These are phyloP conservation scores for Rhyacophila brunnea DNA, from an alignment of 1,140 invertebrate species.

Conservation along the genomic window DNA sequence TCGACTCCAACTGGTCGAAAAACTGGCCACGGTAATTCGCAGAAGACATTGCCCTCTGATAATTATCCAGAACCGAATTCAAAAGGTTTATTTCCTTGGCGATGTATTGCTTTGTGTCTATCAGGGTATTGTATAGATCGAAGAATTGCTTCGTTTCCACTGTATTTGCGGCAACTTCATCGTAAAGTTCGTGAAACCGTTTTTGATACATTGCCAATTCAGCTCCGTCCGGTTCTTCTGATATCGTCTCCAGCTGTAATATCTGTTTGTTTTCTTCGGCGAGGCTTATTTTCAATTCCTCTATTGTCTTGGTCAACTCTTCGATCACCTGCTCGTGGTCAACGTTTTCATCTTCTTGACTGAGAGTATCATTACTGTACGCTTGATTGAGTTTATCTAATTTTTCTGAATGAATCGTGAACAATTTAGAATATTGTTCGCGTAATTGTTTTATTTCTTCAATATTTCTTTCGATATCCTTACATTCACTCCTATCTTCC, in stretches of 20 bases:
- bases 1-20: constrained; percentile 17
- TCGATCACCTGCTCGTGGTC: constrained; percentile 2
- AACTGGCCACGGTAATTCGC: constrained; percentile 20
- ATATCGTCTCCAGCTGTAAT: constrained; percentile 5
- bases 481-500: constrained; percentile 2
- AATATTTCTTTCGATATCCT: constrained; percentile 6
- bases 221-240: constrained; percentile 15
- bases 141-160: constrained; percentile 23
- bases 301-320: constrained; percentile 10
- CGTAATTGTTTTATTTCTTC: constrained; percentile 16
- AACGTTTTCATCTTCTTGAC: constrained; percentile 3
- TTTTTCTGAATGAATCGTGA: background rate
- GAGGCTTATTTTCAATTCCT: background rate
- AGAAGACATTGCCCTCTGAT: constrained; percentile 21
- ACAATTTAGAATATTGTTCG: constrained; percentile 21
- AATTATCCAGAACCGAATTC: constrained; percentile 24
- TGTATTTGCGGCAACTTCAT: constrained; percentile 21
- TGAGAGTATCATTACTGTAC: background rate
- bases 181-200: constrained; percentile 18
- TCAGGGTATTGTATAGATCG: constrained; percentile 23
- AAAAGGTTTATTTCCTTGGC: constrained; percentile 22
- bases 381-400: constrained; percentile 5
- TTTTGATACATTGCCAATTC: constrained; percentile 24
- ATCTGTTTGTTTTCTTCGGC: constrained; percentile 16
- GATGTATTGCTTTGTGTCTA: constrained; percentile 16